Evolutionary conservation across 2,113 vertebrate species (phyloP).

Genomic region (Xyliphius kryptos): DNA sequence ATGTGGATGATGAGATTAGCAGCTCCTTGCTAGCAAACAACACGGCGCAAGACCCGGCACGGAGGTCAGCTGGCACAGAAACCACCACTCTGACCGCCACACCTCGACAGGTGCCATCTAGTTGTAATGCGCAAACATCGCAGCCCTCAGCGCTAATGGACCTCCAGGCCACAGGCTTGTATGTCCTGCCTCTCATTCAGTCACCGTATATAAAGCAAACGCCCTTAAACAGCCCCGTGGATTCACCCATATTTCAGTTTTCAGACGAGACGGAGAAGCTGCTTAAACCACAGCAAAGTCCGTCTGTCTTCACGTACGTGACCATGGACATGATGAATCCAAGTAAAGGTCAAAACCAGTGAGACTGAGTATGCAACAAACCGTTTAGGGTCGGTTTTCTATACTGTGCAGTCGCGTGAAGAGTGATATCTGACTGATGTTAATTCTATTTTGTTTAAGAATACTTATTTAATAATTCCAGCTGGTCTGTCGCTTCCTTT

Average conservation of each 20-base stretch:
- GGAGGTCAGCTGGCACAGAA: not conserved
- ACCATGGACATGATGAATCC: constrained; percentile 2
- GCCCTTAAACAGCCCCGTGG: constrained; percentile 2
- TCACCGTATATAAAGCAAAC: constrained; percentile 14
- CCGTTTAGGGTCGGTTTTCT: too few species aligned
- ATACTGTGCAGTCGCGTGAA: too few species aligned
- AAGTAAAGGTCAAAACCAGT: not conserved
- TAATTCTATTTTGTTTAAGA: too few species aligned
- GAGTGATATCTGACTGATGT: too few species aligned
- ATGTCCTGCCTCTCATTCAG: not conserved
- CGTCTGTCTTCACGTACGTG: not conserved
- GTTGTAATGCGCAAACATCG: not conserved
- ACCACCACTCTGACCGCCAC: not conserved
- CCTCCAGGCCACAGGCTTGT: not conserved
- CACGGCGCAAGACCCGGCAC: not conserved
- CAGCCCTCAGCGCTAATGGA: not conserved
- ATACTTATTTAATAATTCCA: too few species aligned
- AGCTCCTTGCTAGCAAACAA: not conserved
- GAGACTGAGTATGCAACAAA: not conserved
- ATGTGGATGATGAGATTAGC: constrained; percentile 2
- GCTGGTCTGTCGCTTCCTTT: too few species aligned
- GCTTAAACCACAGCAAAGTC: constrained; percentile 13
- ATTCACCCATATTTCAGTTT: not conserved
- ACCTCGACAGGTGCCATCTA: not conserved
- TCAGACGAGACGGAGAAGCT: constrained; percentile 22